These are phyloP conservation scores for Sarcophaga subvicina DNA, from an alignment of 2,888 invertebrate genomes.

Conservation along the genomic window DNA sequence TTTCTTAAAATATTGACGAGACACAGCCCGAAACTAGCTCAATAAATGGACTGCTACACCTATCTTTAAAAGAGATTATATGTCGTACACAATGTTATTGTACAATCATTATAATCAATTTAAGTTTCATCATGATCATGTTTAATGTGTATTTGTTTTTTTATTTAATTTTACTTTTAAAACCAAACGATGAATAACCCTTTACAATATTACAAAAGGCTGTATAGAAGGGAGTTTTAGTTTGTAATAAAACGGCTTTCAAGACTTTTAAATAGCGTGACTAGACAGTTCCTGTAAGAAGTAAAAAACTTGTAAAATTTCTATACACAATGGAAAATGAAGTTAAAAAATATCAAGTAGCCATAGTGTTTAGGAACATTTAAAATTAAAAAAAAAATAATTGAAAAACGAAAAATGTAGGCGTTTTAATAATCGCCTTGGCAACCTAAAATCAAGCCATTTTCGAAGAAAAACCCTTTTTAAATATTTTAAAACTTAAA, in stretches of 20 bases:
- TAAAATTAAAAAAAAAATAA: background rate
- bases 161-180: too few species aligned
- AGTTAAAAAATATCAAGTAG: background rate
- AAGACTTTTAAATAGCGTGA: slow-evolving; percentile 44
- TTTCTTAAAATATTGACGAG: too few species aligned
- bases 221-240: background rate
- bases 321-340: background rate
- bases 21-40: too few species aligned
- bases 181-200: too few species aligned
- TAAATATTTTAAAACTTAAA: background rate
- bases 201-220: too few species aligned
- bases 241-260: background rate
- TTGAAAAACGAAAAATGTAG: slow-evolving; percentile 4
- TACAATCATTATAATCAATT: too few species aligned
- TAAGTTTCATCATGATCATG: too few species aligned
- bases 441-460: slow-evolving; percentile 11
- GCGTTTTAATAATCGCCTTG: slow-evolving; percentile 31
- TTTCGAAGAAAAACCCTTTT: background rate
- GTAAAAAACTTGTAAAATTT: background rate
- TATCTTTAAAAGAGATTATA: too few species aligned
- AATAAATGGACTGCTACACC: too few species aligned
- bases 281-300: slow-evolving; percentile 13
- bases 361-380: background rate
- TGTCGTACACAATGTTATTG: too few species aligned
- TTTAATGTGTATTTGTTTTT: too few species aligned